Base-by-base conservation (phyloP, 2,797 vertebrate genomes). In the Sparidentex hasta region DNA sequence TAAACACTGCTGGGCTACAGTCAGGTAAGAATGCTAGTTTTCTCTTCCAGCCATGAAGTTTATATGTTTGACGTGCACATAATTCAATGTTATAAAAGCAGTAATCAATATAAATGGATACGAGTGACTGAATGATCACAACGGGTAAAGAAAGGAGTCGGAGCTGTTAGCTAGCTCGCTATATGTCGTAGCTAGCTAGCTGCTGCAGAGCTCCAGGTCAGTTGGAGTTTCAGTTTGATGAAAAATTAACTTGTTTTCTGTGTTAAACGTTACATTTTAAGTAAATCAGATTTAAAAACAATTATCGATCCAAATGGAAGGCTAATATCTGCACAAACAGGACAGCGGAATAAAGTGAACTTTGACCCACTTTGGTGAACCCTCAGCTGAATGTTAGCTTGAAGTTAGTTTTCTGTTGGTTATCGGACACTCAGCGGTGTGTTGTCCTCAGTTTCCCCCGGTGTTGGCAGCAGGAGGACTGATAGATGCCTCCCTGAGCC, bases 351-450 rank as follows among this genome's bases (percentile, higher is more conserved):
- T 11, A 5, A 1, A 17, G 20, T 89, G 81, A 92, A 65, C 91
- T 90, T 87, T 91, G 78, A 87, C 87, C 86, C 64, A 82, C 23
- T 82, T 83, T 1, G 23, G 7, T 54, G 23, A 2, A 38, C 48
- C 2, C 4, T 7, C 4, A 33, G 18, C 17, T 25, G 23, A 2
- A 29, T 29, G 65, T 25, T n/a, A 11, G 18, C n/a, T n/a, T n/a
- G n/a, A n/a, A n/a, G 3, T 29, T 4, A 29, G 27, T 27, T 27
- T 27, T 27, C 27, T 2, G 27, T 27, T 27, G 27, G 27, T n/a
- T n/a, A n/a, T n/a, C n/a, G n/a, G n/a, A n/a, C n/a, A n/a, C n/a
- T n/a, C n/a, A n/a, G n/a, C n/a, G n/a, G n/a, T n/a, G n/a, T n/a
- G n/a, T n/a, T 3, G 25, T 25, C 25, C 29, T 29, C 29, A 29